These are phyloP conservation scores for Poecilia velifera DNA, from an alignment of 2,797 vertebrate species.

Conservation along the genomic window DNA sequence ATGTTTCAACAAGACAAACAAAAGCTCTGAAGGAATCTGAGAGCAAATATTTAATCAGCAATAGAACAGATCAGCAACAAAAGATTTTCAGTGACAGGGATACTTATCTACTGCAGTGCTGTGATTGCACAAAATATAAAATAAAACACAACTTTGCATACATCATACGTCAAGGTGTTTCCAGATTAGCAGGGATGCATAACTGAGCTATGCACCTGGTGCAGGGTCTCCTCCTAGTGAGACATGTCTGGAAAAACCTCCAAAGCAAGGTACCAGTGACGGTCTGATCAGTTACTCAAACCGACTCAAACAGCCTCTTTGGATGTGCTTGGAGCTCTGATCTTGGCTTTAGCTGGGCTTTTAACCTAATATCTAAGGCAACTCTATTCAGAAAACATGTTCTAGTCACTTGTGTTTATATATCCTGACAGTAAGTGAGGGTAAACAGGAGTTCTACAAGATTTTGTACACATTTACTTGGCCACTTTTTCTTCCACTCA, in stretches of 20 bases:
- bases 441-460: background rate
- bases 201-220: background rate
- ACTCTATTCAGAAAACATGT: background rate
- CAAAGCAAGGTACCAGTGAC: background rate
- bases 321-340: background rate
- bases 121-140: background rate
- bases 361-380: background rate
- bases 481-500: background rate
- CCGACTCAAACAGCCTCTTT: background rate
- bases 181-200: background rate
- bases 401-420: background rate
- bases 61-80: constrained; percentile 43
- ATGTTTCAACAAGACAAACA: constrained; percentile 84
- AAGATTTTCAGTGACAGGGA: constrained; percentile 44
- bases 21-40: constrained; percentile 66
- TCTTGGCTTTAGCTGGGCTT: background rate
- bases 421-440: background rate
- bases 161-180: background rate
- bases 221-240: background rate
- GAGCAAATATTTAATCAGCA: constrained; percentile 76
- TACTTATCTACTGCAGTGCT: constrained; percentile 39
- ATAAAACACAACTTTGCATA: background rate
- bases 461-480: background rate
- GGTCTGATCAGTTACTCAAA: no score
- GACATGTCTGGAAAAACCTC: background rate